Conservation (phyloP, 1,140 invertebrate species). For the Trichogramma pretiosum region DNA sequence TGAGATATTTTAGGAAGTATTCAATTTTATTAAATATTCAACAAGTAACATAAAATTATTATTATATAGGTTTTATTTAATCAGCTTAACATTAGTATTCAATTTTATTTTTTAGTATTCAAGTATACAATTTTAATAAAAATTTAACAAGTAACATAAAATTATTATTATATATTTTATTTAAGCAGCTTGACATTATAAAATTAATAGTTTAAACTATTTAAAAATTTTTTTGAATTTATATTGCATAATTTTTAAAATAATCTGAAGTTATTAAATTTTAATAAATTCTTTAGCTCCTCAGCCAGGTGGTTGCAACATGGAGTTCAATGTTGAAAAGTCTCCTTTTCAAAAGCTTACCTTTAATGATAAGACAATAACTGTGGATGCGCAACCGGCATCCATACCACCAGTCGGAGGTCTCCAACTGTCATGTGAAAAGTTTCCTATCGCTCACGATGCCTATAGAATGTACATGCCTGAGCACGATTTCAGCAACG, state of each 20-base stretch:
- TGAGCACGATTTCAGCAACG: constrained; percentile 47
- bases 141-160: neutral
- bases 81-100: neutral
- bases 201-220: neutral
- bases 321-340: constrained; percentile 56
- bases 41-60: neutral
- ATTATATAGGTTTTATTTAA: neutral
- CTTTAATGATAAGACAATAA: constrained; percentile 46
- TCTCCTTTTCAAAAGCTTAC: constrained; percentile 55
- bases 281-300: constrained; percentile 49
- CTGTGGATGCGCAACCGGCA: constrained; percentile 52
- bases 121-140: no score
- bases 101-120: no score
- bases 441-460: constrained; percentile 41
- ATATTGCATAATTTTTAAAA: neutral
- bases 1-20: no score
- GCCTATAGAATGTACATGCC: constrained; percentile 58
- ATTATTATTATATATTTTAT: neutral
- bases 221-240: neutral
- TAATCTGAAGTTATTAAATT: neutral
- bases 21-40: no score
- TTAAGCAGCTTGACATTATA: neutral
- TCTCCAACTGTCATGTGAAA: constrained; percentile 30
- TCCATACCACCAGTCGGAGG: constrained; percentile 30
- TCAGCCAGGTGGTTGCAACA: constrained; percentile 69